Evolutionary conservation across 2,797 vertebrate species (phyloP).

Genomic region (Coilia nasus): DNA sequence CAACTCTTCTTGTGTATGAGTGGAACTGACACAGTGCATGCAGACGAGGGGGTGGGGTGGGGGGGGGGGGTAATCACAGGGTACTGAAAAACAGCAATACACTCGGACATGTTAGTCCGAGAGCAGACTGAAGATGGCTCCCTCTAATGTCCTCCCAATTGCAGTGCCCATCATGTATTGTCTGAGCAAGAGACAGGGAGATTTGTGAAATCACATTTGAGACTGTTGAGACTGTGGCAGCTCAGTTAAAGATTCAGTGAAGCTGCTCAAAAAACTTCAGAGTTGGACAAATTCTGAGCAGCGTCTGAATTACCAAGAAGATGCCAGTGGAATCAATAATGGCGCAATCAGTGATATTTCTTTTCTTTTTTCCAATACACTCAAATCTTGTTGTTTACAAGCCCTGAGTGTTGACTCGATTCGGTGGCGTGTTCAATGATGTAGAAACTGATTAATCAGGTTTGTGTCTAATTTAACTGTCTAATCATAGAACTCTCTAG

Average conservation of each 20-base stretch:
- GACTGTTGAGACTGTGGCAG: conserved; percentile 19
- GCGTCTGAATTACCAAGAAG: neutral
- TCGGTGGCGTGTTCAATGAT: neutral
- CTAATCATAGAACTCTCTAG: neutral
- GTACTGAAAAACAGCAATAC: neutral
- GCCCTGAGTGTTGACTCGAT: neutral
- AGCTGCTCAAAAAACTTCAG: conserved; percentile 9
- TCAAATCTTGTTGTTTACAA: conserved; percentile 16
- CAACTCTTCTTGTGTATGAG: neutral
- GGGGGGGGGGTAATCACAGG: conserved; percentile 1
- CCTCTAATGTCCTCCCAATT: neutral
- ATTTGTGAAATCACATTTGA: conserved; percentile 16
- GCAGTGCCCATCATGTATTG: neutral
- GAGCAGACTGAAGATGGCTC: neutral
- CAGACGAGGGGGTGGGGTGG: no score
- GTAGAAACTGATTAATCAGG: neutral
- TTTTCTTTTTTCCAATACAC: neutral
- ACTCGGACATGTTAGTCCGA: neutral
- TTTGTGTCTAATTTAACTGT: neutral
- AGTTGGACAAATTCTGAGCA: neutral
- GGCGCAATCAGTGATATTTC: conserved; percentile 14
- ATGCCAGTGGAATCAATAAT: neutral
- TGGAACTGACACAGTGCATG: neutral
- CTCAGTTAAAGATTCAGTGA: neutral
- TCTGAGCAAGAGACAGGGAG: neutral